Conservation (phyloP, 2,113 vertebrate genomes). For the Circaetus gallicus region DNA sequence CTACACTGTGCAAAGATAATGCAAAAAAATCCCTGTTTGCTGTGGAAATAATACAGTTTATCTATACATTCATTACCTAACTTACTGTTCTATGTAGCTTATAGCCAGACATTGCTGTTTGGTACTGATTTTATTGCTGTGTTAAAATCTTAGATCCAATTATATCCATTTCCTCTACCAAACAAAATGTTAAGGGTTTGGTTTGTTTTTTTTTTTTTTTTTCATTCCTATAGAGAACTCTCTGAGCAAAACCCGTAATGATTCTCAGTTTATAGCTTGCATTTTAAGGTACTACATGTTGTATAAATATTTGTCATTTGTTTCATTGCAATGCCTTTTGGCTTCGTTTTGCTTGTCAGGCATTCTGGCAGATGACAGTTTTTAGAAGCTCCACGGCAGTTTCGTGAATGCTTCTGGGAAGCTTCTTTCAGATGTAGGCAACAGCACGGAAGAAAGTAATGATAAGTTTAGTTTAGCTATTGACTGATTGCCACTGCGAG, state of each 20-base stretch:
- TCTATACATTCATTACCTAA: background rate
- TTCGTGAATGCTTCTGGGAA: background rate
- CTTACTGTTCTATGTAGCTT: background rate
- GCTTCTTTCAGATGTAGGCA: background rate
- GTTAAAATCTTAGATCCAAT: background rate
- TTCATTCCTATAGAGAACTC: background rate
- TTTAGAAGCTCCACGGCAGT: background rate
- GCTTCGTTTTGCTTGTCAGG: background rate
- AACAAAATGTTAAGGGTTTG: background rate
- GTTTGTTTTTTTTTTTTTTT: background rate
- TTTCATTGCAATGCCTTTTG: background rate
- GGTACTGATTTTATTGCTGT: background rate
- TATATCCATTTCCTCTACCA: background rate
- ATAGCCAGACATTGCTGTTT: background rate
- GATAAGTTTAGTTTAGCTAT: background rate
- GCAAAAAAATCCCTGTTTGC: background rate
- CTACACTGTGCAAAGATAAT: background rate
- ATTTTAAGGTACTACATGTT: background rate
- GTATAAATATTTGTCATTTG: background rate
- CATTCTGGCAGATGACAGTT: background rate
- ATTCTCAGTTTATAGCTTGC: background rate
- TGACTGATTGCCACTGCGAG: background rate
- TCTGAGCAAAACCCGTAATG: background rate
- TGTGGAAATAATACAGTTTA: background rate
- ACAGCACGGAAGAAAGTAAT: background rate